Percentiles rank a stretch among this genome's conserved stretches.
Conservation (phyloP, 2,888 invertebrate species). For the Phaonia tiefii region DNA sequence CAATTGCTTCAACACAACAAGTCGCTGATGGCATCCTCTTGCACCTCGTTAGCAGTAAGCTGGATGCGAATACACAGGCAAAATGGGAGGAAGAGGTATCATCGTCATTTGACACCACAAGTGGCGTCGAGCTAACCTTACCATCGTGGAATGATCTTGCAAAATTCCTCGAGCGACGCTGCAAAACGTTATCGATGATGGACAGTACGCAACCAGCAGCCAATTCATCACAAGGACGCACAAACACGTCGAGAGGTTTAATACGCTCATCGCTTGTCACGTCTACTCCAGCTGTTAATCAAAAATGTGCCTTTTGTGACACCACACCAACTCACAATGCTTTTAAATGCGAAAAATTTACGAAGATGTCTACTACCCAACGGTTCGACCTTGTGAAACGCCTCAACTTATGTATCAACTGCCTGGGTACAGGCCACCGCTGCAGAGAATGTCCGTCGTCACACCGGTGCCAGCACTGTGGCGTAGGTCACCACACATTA, state of each 20-base stretch:
- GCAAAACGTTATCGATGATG: slow-evolving; percentile 29
- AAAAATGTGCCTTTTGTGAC: slow-evolving; percentile 31
- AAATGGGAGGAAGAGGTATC: slow-evolving; percentile 61
- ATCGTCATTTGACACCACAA: slow-evolving; percentile 13
- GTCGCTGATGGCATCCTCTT: slow-evolving; percentile 55
- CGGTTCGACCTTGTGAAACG: too few relatives aligned
- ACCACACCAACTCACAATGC: slow-evolving; percentile 17
- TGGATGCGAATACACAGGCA: slow-evolving; percentile 47
- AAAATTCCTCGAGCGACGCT: too few relatives aligned
- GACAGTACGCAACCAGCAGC: neutral
- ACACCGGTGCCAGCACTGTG: slow-evolving; percentile 39
- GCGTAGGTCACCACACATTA: slow-evolving; percentile 13
- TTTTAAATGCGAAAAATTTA: slow-evolving; percentile 39
- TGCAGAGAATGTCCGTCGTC: slow-evolving; percentile 28
- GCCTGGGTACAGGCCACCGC: slow-evolving; percentile 34
- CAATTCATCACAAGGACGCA: neutral
- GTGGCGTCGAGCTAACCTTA: slow-evolving; percentile 2
- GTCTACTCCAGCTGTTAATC: neutral
- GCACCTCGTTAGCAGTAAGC: slow-evolving; percentile 46
- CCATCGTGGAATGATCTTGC: slow-evolving; percentile 51
- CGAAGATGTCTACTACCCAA: slow-evolving; percentile 9
- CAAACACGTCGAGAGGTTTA: slow-evolving; percentile 1
- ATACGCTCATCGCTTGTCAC: slow-evolving; percentile 6
- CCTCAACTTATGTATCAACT: slow-evolving; percentile 37
- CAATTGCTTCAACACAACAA: slow-evolving; percentile 48